Conservation (phyloP, 2,113 vertebrate genomes). For the Bos javanicus region DNA sequence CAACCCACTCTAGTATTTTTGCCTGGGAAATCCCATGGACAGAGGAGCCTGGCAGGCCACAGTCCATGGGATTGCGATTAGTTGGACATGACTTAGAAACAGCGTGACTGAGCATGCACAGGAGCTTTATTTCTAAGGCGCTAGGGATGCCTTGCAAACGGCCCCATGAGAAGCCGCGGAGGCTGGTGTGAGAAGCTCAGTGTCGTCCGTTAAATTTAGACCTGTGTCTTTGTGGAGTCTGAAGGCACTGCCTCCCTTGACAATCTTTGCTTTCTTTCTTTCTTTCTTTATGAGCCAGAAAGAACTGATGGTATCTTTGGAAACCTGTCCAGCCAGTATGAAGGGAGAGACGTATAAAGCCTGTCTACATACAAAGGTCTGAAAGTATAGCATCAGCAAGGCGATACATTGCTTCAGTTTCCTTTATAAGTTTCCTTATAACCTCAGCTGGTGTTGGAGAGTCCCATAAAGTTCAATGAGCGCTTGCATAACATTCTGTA, state of each 20-base stretch:
- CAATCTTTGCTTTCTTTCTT: not conserved
- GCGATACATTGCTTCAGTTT: not conserved
- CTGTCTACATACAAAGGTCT: not conserved
- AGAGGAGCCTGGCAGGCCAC: not conserved
- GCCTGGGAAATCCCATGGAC: not conserved
- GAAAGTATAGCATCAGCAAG: not conserved
- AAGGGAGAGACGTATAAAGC: not conserved
- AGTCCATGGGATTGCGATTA: not conserved
- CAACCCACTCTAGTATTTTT: not conserved
- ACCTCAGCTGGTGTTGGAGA: not conserved
- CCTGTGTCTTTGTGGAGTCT: constrained; percentile 79
- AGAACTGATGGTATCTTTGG: not conserved
- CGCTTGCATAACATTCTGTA: not conserved
- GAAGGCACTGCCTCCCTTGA: constrained; percentile 33
- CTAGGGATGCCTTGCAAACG: constrained; percentile 57
- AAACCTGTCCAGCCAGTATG: not conserved
- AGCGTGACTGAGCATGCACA: not conserved
- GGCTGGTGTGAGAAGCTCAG: constrained; percentile 17
- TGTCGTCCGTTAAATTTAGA: constrained; percentile 31
- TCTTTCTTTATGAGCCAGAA: not conserved
- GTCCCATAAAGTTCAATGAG: constrained; percentile 10
- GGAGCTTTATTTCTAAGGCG: constrained; percentile 69
- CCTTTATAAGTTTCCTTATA: not conserved
- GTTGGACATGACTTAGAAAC: not conserved
- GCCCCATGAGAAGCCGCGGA: constrained; percentile 4